These are phyloP conservation scores for Arvicanthis niloticus DNA, from an alignment of 2,113 vertebrate species.

Conservation along the genomic window DNA sequence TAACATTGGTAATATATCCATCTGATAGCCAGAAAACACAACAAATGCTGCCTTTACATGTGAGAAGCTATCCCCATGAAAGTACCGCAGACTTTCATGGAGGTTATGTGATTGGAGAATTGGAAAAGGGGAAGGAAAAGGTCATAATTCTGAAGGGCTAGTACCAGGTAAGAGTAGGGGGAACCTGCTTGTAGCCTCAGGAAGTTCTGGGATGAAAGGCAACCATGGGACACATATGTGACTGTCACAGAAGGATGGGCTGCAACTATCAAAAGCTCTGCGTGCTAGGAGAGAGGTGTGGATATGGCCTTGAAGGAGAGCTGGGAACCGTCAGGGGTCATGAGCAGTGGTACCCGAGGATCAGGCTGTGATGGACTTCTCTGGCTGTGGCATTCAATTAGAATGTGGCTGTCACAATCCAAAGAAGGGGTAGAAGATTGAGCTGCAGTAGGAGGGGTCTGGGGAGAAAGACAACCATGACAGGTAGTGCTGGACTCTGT, in stretches of 20 bases:
- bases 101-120: too few species aligned
- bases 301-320: background rate
- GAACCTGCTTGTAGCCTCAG: background rate
- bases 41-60: background rate
- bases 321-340: rapidly evolving
- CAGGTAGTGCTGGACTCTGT: background rate
- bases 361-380: background rate
- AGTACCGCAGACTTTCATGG: background rate
- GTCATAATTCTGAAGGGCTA: background rate
- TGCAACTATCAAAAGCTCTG: background rate
- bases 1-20: background rate
- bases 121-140: background rate
- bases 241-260: background rate
- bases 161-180: background rate
- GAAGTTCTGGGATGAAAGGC: background rate
- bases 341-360: background rate
- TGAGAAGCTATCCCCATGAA: background rate
- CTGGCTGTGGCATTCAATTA: background rate
- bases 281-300: background rate
- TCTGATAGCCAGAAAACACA: background rate
- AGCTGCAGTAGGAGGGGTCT: background rate
- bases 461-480: background rate
- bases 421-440: background rate
- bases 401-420: background rate
- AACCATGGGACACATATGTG: too few species aligned